A percentile compares a stretch with the other conserved stretches of the same genome.
phyloP scores from a whole-genome alignment of 2,113 vertebrate genomes.

The Oenanthe oenanthe region DNA sequence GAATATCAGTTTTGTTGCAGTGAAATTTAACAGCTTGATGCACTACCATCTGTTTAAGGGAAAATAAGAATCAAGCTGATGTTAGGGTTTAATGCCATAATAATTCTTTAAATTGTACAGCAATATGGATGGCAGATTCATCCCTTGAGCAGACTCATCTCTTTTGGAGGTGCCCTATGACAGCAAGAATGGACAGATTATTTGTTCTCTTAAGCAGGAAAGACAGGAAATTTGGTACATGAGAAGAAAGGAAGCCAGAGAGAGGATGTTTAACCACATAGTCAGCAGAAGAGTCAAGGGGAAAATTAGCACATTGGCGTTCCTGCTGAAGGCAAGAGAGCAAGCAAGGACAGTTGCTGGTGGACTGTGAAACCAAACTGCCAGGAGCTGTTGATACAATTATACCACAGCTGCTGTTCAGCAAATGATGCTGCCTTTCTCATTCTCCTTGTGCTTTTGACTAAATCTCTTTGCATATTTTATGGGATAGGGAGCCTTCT shows the following conservation, averaged over 20 bases:
- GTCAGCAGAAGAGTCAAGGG: not conserved
- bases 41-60: not conserved
- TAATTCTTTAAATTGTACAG: not conserved
- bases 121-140: not conserved
- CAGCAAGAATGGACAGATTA: not conserved
- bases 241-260: not conserved
- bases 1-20: not conserved
- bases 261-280: not conserved
- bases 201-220: not conserved
- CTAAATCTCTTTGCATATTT: not conserved
- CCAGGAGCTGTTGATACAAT: not conserved
- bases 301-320: not conserved
- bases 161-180: not conserved
- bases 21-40: slow-evolving; percentile 31
- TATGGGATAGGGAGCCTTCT: not conserved
- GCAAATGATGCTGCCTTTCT: not conserved
- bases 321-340: not conserved
- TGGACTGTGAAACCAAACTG: not conserved
- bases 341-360: not conserved
- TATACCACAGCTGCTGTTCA: not conserved
- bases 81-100: not conserved
- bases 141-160: not conserved
- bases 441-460: not conserved
- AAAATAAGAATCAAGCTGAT: not conserved
- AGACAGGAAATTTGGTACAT: not conserved